Percentiles rank a stretch among this genome's conserved stretches.
Conservation (phyloP, 2,113 vertebrate species). For the Cebidichthys violaceus region DNA sequence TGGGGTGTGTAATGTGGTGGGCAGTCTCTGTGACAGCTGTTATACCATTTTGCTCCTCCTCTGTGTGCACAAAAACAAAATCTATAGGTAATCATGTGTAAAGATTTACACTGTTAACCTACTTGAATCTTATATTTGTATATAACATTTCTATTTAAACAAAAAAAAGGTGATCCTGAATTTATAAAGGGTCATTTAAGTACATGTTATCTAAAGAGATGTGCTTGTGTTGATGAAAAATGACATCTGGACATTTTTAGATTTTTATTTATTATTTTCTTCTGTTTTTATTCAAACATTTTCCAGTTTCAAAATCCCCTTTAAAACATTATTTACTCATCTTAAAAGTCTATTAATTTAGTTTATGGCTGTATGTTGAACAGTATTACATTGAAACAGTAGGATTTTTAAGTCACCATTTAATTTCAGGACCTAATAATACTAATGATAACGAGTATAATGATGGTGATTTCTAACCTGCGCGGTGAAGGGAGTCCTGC, state of each 20-base stretch:
- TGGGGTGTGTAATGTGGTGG: slow-evolving; percentile 53
- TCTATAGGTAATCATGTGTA: not conserved
- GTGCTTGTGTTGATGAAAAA: not conserved
- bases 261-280: not conserved
- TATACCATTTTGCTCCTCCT: slow-evolving; percentile 44
- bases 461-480: not conserved
- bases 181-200: not conserved
- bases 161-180: not conserved
- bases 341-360: not conserved
- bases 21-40: slow-evolving; percentile 76
- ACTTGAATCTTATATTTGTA: not conserved
- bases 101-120: not conserved
- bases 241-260: not conserved
- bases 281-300: not conserved
- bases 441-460: not conserved
- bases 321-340: not conserved
- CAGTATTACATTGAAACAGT: not conserved
- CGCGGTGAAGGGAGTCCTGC: too few relatives aligned
- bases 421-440: not conserved
- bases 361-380: not conserved
- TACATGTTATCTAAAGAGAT: not conserved
- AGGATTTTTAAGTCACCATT: not conserved
- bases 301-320: not conserved
- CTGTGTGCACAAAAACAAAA: slow-evolving; percentile 43
- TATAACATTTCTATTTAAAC: not conserved